These are phyloP conservation scores for roundworm (Caenorhabditis elegans) DNA, from an alignment of 1,140 invertebrate genomes.

Conservation along the genomic window WBcel235 BX284605.5:9611001-9611500, in stretches of 20 bases:
- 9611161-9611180: slow-evolving; percentile 64
- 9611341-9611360: slow-evolving; percentile 60
- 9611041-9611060: slow-evolving; percentile 98
- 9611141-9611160: slow-evolving; percentile 75
- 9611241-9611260: neutral
- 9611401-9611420: no score
- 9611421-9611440: no score
- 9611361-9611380: slow-evolving; percentile 52
- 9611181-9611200: slow-evolving; percentile 56
- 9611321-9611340: slow-evolving; percentile 54
- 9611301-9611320: neutral
- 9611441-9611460: neutral
- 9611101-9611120: slow-evolving; percentile 72
- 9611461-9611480: no score
- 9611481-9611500: no score
- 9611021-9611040: slow-evolving; percentile 72
- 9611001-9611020: slow-evolving; percentile 58
- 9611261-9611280: neutral
- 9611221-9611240: slow-evolving; percentile 36
- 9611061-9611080: slow-evolving; percentile 92
- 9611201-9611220: slow-evolving; percentile 41
- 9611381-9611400: no score
- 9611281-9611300: slow-evolving; percentile 7
- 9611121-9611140: no score
- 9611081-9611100: slow-evolving; percentile 93